Evolutionary conservation across 2,113 vertebrate species (phyloP), one percentile per base, ranked within the genome.

Genomic region (Oxyura jamaicensis): DNA sequence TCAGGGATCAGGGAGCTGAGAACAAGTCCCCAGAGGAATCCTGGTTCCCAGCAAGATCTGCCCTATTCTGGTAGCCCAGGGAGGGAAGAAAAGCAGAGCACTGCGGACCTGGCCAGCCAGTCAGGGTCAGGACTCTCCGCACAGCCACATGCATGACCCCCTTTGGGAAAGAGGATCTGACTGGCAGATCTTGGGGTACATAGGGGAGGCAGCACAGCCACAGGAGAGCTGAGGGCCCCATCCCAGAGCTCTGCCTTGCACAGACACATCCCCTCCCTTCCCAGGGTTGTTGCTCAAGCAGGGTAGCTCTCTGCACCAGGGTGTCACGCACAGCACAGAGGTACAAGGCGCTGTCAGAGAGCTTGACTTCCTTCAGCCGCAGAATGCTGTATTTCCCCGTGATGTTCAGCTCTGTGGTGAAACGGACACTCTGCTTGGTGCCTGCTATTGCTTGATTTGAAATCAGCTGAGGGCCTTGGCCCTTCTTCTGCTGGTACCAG

Each of bases 391-490:
- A 58, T 69, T 69, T 95, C 2, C 11, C 55, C 0, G 8, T 71
- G n/a, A n/a, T 83, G 48, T 79, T 90, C 39, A 95, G 90, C 26
- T 11, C 0, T 0, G 31, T 42, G 67, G 0, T 90, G 31, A 87
- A 3, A 2, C 4, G 35, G 74, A 46, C 21, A 0, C 6, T 67
- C 3, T 1, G 17, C 53, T 4, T 92, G 60, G 5, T 0, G 9
- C 36, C 81, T 35, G 12, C 0, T 39, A 0, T 23, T 36, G 35
- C 35, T 31, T 62, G 59, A 26, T 36, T 10, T 26, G 59, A 67
- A 25, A 90, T 0, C 13, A n/a, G 25, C 52, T 84, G 58, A 1
- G 74, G 83, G 4, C 2, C 68, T 87, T 72, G 74, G 3, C 11
- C 53, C 63, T 26, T 35, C 41, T 0, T 4, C 17, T 41, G 8